phyloP scores from a whole-genome alignment of 1,140 invertebrate genomes.

The Drosophila oshimai region DNA sequence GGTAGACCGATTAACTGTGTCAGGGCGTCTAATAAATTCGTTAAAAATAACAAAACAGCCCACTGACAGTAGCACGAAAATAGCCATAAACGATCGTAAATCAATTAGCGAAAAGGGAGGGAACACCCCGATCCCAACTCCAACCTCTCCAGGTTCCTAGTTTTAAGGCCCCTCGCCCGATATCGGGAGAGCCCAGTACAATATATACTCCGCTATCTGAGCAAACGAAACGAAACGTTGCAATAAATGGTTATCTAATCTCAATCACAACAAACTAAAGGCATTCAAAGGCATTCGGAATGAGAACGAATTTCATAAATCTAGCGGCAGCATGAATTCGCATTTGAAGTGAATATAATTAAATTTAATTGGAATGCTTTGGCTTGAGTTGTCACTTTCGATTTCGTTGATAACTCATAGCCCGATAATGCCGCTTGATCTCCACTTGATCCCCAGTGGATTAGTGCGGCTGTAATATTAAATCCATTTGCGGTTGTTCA shows the following conservation, averaged over 20 bases:
- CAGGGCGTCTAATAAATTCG: constrained; percentile 49
- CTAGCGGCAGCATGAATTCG: constrained; percentile 31
- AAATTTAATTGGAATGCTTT: constrained; percentile 39
- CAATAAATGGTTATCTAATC: constrained; percentile 81
- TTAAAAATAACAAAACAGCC: constrained; percentile 45
- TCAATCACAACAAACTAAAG: constrained; percentile 77
- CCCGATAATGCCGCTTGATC: constrained; percentile 75
- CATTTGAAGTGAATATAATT: constrained; percentile 41
- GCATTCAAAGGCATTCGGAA: constrained; percentile 61
- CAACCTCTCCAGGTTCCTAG: constrained; percentile 8
- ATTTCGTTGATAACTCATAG: constrained; percentile 69
- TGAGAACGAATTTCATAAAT: constrained; percentile 44
- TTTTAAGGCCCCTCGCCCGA: constrained; percentile 5
- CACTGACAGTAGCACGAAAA: constrained; percentile 65
- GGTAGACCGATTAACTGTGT: constrained; percentile 9
- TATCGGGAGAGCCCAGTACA: constrained; percentile 13
- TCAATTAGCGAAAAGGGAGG: constrained; percentile 60
- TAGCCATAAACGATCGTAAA: constrained; percentile 68
- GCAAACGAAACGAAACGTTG: constrained; percentile 55
- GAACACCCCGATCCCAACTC: no score
- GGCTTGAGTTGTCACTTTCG: constrained; percentile 50
- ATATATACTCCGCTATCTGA: constrained; percentile 40
- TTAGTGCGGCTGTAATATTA: constrained; percentile 80
- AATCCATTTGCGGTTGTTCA: constrained; percentile 78
- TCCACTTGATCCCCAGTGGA: constrained; percentile 80